Evolutionary conservation across 2,797 vertebrate species (phyloP).

Genomic region (Eulemur mongoz): DNA sequence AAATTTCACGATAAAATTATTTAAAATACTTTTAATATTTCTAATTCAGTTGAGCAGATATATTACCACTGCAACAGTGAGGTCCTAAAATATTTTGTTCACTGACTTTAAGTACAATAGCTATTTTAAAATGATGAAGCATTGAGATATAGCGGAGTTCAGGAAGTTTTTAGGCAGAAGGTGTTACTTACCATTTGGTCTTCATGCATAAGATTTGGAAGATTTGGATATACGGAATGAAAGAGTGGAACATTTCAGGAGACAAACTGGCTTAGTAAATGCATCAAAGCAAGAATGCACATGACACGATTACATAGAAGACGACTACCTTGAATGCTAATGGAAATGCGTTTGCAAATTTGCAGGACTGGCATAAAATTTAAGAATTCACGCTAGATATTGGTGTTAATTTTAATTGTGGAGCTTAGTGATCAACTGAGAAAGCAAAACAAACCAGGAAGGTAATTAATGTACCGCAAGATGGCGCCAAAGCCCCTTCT

Average conservation of each 20-base stretch:
- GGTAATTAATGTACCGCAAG: conserved; percentile 67
- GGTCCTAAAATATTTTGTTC: neutral
- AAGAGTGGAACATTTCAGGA: neutral
- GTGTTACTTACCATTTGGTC: neutral
- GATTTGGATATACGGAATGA: neutral
- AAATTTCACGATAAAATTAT: neutral
- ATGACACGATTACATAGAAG: neutral
- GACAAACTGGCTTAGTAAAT: neutral
- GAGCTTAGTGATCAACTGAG: fast-evolving
- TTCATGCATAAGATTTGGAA: neutral
- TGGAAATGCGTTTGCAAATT: neutral
- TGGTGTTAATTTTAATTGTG: neutral
- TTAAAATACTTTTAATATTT: neutral
- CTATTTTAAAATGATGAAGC: neutral
- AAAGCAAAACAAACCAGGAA: neutral
- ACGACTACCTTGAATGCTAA: neutral
- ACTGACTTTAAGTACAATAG: neutral
- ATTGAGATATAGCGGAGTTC: neutral
- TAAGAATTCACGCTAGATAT: neutral
- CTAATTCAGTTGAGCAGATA: neutral
- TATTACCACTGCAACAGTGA: neutral
- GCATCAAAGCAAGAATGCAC: neutral
- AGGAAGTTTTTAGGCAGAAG: neutral
- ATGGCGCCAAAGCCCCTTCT: conserved; percentile 82
- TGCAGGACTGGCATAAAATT: neutral